Evolutionary conservation across 1,140 invertebrate species (phyloP).

Genomic region (Drosophila subpulchrella): DNA sequence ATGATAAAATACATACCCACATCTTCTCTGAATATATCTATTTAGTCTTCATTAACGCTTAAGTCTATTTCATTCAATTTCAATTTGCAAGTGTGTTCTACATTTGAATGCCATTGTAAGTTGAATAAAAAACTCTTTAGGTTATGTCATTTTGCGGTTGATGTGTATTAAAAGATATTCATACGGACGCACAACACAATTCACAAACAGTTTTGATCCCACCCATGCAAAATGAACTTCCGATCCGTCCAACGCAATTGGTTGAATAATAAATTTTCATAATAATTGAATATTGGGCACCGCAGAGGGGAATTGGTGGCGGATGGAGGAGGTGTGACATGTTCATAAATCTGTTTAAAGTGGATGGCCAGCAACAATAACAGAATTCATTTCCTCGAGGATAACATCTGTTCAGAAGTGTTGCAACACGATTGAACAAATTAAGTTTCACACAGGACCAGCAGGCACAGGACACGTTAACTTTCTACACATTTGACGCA

Average conservation of each 20-base stretch:
- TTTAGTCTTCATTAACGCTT: no score
- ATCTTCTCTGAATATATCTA: no score
- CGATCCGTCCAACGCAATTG: slow-evolving; percentile 30
- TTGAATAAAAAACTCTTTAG: no score
- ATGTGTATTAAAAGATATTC: neutral
- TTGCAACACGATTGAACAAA: slow-evolving; percentile 69
- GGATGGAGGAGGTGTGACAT: neutral
- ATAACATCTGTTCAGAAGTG: slow-evolving; percentile 74
- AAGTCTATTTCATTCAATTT: no score
- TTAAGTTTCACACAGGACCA: slow-evolving; percentile 55
- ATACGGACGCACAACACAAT: neutral
- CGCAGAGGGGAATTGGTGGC: neutral
- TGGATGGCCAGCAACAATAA: slow-evolving; percentile 38
- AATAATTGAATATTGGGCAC: slow-evolving; percentile 61
- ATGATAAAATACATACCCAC: neutral
- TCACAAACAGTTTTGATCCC: slow-evolving; percentile 10
- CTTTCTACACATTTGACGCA: slow-evolving; percentile 47
- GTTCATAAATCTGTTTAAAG: slow-evolving; percentile 35
- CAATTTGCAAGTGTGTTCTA: no score
- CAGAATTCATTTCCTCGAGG: slow-evolving; percentile 66
- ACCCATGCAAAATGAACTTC: slow-evolving; percentile 56
- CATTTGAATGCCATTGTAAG: no score
- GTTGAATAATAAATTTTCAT: slow-evolving; percentile 53
- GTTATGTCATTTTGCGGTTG: neutral
- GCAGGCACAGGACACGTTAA: slow-evolving; percentile 30